Base-by-base conservation (phyloP, 2,113 vertebrate genomes). In the Sylvietta virens region DNA sequence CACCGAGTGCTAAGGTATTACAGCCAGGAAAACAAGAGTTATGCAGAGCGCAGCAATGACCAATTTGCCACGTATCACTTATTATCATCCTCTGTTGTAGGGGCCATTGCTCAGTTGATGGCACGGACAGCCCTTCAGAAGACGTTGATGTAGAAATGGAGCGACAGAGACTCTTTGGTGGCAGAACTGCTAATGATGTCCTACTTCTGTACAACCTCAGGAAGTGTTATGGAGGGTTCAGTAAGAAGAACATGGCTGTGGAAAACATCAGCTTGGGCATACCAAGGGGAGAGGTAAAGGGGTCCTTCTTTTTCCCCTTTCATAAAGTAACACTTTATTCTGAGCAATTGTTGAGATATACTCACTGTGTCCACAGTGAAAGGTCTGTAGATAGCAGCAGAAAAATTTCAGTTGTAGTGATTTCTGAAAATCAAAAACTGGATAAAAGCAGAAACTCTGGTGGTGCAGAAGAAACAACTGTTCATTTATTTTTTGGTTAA, bases 101-200 rank as follows among this genome's bases (percentile, higher is more conserved):
- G 47, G 42, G n/a, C 26, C 84, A 11, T 6, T 54, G 71, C 39
- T 61, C 74, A 64, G 7, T 54, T 30, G 79, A 71, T 5, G 35
- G 45, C 50, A 60, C 11, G 3, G 35, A 69, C 28, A 79, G 39
- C 11, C 44, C 79, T 61, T 81, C 89, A 44, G 61, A 92, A 89
- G 98, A 98, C 35, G 19, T 15, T 18, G 98, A 98, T 85, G 98
- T 98, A 64, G 94, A 95, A 88, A 76, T 67, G 72, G 98, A 98
- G 45, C 28, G 95, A 18, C 85, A 51, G 37, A 65, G 98, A 42
- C 94, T 98, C 48, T 86, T 95, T 50, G 88, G 91, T 84, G 97
- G 97, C 62, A 94, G 70, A 88, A 97, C 97, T 37, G 20, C 16
- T 3, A 93, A 95, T 31, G 98, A 98, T 84, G 30, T 97, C 24